Conservation (phyloP, 1,140 invertebrate genomes). For the Gyrodactylus bullatarudis region DNA sequence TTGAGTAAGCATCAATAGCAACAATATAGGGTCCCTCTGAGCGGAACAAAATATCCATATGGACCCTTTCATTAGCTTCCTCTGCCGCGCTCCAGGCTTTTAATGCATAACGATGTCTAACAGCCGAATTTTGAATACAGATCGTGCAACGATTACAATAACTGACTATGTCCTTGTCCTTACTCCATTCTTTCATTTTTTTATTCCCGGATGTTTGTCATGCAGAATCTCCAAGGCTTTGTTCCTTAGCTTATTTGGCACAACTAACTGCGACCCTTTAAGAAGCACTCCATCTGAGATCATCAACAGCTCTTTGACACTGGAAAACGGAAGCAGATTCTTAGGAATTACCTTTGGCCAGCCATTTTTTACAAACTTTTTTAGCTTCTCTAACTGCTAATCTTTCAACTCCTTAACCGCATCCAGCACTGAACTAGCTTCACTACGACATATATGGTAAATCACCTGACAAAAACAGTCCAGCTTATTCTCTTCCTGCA, state of each 20-base stretch:
- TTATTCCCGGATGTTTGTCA: neutral
- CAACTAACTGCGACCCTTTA: neutral
- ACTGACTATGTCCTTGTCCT: too few relatives aligned
- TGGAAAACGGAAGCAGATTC: neutral
- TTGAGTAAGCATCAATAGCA: neutral
- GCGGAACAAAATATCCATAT: too few relatives aligned
- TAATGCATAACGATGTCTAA: too few relatives aligned
- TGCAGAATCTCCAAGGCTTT: neutral
- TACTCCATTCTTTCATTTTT: neutral
- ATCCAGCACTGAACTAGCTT: neutral
- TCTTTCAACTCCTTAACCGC: neutral
- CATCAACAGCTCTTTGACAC: neutral
- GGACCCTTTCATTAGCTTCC: too few relatives aligned
- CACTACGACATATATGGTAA: neutral
- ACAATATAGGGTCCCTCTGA: too few relatives aligned
- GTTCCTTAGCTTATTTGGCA: neutral
- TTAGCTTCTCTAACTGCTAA: neutral
- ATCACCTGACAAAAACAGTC: neutral
- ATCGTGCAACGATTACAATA: too few relatives aligned
- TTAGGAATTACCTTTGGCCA: neutral
- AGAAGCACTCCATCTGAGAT: neutral
- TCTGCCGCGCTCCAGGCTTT: too few relatives aligned
- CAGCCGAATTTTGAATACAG: too few relatives aligned
- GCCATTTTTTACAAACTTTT: neutral
- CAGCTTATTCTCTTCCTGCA: neutral